Conservation (phyloP, 2,797 vertebrate genomes). For the Ispidina picta region DNA sequence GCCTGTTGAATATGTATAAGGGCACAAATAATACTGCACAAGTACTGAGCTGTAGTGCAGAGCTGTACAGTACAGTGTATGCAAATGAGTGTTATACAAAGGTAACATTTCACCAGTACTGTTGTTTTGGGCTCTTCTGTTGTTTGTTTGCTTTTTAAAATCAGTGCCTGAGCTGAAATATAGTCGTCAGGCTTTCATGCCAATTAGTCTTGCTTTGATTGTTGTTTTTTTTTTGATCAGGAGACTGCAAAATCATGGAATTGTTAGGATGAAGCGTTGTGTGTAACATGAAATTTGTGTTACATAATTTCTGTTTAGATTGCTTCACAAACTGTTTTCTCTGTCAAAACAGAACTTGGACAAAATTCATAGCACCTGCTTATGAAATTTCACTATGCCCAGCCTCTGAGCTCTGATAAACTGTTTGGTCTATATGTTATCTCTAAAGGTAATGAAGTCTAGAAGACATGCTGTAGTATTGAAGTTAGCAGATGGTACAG, state of each 20-base stretch:
- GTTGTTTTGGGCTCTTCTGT: background rate
- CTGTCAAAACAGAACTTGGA: background rate
- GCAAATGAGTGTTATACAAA: background rate
- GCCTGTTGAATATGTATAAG: background rate
- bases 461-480: background rate
- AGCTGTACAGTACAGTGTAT: background rate
- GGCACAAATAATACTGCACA: background rate
- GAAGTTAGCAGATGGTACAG: background rate
- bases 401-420: background rate
- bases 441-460: background rate
- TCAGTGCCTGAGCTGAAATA: background rate
- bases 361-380: fast-evolving
- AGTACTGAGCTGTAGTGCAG: background rate
- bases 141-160: background rate
- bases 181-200: background rate
- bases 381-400: background rate
- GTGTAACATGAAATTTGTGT: background rate
- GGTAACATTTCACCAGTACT: background rate
- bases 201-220: background rate
- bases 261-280: background rate
- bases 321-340: background rate
- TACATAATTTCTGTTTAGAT: background rate
- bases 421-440: background rate
- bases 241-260: background rate
- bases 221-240: background rate